Evolutionary conservation across 2,113 vertebrate species (phyloP).

Genomic region (Erinaceus europaeus): DNA sequence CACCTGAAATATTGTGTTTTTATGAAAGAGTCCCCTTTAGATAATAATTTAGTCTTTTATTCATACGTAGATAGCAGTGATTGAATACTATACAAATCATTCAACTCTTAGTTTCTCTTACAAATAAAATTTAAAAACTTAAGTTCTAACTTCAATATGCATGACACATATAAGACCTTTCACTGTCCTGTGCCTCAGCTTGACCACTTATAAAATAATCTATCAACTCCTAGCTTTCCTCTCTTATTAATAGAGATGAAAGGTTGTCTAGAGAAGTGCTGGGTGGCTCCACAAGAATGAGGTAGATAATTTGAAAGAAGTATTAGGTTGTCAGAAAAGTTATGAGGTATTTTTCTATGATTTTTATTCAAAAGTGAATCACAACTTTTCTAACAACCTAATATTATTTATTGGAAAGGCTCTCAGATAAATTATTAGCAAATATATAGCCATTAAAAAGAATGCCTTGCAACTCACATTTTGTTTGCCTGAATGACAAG

Average conservation of each 20-base stretch:
- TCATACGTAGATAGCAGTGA: not conserved
- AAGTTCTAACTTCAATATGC: not conserved
- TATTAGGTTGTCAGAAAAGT: not conserved
- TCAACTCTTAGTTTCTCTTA: not conserved
- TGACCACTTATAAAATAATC: not conserved
- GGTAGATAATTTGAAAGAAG: not conserved
- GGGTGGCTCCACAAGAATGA: not conserved
- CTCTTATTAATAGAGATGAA: not conserved
- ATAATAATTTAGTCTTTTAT: not conserved
- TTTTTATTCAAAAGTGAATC: no score
- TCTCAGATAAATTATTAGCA: slow-evolving; percentile 42
- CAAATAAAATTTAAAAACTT: not conserved
- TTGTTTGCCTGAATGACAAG: slow-evolving; percentile 14
- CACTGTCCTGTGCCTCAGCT: not conserved
- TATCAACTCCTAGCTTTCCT: not conserved
- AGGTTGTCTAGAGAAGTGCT: slow-evolving; percentile 9
- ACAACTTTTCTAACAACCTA: no score
- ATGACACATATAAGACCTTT: not conserved
- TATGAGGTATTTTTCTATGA: no score
- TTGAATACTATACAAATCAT: no score
- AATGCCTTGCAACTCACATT: not conserved
- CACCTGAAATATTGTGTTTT: not conserved
- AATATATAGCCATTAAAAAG: not conserved
- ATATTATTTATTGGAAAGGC: no score
- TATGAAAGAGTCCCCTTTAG: no score